Evolutionary conservation across 2,888 invertebrate genomes (phyloP).

Genomic region (Calameuta filiformis): DNA sequence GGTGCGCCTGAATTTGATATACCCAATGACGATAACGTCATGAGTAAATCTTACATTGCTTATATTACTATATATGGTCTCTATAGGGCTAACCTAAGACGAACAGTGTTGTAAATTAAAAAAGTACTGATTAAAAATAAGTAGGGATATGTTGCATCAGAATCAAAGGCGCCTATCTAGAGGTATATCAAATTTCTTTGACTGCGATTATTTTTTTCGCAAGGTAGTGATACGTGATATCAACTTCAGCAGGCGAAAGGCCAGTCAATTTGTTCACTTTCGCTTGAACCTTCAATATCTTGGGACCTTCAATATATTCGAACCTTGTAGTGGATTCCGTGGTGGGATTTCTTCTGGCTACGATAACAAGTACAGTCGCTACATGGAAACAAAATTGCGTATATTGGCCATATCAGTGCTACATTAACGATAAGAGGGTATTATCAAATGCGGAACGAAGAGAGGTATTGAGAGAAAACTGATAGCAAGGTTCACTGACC

Average conservation of each 20-base stretch:
- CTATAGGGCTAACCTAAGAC: not conserved
- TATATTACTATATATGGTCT: not conserved
- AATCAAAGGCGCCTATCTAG: not conserved
- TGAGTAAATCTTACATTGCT: not conserved
- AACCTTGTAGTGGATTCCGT: not conserved
- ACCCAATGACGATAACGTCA: not conserved
- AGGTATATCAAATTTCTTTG: not conserved
- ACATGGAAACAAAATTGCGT: not conserved
- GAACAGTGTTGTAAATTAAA: not conserved
- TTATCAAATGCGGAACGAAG: not conserved
- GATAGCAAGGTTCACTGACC: not conserved
- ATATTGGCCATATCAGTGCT: not conserved
- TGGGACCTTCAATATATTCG: not conserved
- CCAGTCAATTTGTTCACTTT: not conserved
- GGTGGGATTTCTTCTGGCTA: not conserved
- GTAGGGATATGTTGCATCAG: not conserved
- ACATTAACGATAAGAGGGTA: not conserved
- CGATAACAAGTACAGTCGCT: not conserved
- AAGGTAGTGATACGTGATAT: not conserved
- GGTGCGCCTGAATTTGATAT: not conserved
- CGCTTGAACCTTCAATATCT: not conserved
- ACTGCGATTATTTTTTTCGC: not conserved
- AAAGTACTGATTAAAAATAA: not conserved
- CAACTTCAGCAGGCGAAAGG: not conserved
- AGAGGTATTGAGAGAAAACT: not conserved